Percentiles rank a stretch among this genome's conserved stretches.
phyloP scores from a whole-genome alignment of 2,797 vertebrate genomes.

The Dryobates pubescens region DNA sequence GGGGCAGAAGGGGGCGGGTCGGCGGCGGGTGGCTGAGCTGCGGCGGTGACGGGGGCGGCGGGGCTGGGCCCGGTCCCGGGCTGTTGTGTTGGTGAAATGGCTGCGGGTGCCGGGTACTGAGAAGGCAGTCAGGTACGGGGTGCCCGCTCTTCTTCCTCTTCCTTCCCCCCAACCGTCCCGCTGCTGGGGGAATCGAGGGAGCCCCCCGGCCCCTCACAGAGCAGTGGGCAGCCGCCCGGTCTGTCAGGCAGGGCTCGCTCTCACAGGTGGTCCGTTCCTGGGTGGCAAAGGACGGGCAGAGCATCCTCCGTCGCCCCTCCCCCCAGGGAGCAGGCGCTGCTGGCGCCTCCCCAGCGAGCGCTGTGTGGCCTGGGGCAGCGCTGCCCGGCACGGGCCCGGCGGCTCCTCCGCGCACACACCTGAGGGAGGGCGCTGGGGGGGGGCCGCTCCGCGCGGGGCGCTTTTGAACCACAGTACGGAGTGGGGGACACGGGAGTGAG shows the following conservation, averaged over 20 bases:
- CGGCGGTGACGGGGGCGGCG: background rate
- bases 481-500: fast-evolving
- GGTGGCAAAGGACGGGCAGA: background rate
- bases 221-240: background rate
- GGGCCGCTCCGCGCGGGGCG: background rate
- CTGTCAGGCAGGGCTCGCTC: background rate
- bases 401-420: background rate
- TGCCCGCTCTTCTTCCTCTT: no score
- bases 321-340: background rate
- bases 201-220: background rate
- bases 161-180: no score
- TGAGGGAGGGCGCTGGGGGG: background rate
- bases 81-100: background rate
- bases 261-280: background rate
- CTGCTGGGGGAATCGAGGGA: background rate
- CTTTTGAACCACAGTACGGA: background rate
- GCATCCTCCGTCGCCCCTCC: background rate
- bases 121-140: background rate
- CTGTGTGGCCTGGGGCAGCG: background rate
- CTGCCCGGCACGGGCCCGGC: background rate
- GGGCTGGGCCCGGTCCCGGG: no score
- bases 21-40: background rate
- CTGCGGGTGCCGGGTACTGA: constrained; percentile 15
- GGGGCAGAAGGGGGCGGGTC: background rate
- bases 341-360: background rate